Percentiles rank a stretch among this genome's conserved stretches.
These are phyloP conservation scores for Drosophila vallismaia DNA, from an alignment of 2,888 invertebrate genomes.

Conservation along the genomic window DNA sequence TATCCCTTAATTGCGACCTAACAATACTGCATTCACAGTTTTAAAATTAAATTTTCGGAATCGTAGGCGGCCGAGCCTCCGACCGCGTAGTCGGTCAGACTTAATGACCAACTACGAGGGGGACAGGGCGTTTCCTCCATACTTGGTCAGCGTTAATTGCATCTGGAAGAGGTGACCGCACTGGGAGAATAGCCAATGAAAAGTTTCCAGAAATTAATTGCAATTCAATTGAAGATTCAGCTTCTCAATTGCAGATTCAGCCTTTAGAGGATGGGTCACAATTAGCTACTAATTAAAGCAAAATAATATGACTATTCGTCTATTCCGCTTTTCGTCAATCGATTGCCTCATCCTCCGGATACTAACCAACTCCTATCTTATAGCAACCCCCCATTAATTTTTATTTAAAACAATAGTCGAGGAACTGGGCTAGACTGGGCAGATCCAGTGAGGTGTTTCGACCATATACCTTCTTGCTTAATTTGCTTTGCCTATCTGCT, in stretches of 20 bases:
- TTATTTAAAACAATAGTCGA: not conserved
- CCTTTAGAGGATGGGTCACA: no score
- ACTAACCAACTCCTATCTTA: no score
- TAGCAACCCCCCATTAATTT: not conserved
- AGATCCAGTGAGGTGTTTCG: conserved; percentile 37
- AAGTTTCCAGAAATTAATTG: no score
- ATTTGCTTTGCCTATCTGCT: conserved; percentile 40
- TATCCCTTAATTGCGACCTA: not conserved
- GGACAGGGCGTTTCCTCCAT: not conserved
- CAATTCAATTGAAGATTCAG: no score
- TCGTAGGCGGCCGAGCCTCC: conserved; percentile 28
- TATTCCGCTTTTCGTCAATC: no score
- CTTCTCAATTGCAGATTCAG: no score
- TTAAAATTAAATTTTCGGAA: conserved; percentile 66
- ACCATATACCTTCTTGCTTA: conserved; percentile 55
- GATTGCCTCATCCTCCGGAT: no score
- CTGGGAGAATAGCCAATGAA: no score
- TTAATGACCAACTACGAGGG: not conserved
- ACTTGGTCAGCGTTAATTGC: conserved; percentile 68
- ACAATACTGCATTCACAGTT: conserved; percentile 29
- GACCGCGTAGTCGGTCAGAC: conserved; percentile 10
- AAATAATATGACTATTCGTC: no score
- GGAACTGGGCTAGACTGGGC: conserved; percentile 14
- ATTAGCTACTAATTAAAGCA: no score
- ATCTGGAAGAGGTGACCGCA: conserved; percentile 43